A percentile compares a stretch with the other conserved stretches of the same genome.
Evolutionary conservation across 2,888 invertebrate genomes (phyloP).

Genomic region (Caenorhabditis imperialis): DNA sequence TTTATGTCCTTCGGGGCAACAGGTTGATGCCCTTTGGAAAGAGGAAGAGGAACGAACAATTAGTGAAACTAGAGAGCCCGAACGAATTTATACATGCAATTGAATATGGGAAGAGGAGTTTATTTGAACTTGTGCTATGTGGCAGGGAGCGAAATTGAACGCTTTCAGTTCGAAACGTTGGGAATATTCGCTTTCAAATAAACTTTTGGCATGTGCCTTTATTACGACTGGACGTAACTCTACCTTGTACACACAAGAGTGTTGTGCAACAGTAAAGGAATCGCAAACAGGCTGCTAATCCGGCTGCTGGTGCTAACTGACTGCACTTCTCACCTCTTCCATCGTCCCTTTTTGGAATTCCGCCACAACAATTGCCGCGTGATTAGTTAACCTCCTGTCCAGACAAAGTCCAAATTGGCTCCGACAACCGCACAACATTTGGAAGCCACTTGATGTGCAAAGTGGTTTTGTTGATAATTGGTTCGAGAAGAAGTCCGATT

Average conservation of each 20-base stretch:
- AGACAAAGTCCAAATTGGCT: constrained; percentile 21
- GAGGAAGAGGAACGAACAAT: constrained; percentile 8
- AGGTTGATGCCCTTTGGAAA: constrained; percentile 25
- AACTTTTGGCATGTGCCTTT: constrained; percentile 4
- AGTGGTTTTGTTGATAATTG: constrained; percentile 30
- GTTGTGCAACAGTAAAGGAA: not conserved
- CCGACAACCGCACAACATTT: constrained; percentile 17
- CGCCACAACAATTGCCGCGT: constrained; percentile 37
- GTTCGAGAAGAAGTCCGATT: constrained; percentile 13
- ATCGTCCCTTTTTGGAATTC: constrained; percentile 15
- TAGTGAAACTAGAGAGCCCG: no score
- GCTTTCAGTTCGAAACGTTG: no score
- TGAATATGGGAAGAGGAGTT: constrained; percentile 12
- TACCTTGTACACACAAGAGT: constrained; percentile 9
- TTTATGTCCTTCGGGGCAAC: constrained; percentile 32
- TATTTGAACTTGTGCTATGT: constrained; percentile 25
- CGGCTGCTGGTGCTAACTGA: constrained; percentile 5
- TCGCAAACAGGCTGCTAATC: constrained; percentile 12
- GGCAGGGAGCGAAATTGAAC: constrained; percentile 17
- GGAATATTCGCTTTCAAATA: constrained; percentile 22
- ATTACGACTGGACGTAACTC: no score
- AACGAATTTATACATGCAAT: constrained; percentile 20
- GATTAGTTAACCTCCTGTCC: constrained; percentile 8
- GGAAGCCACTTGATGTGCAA: constrained; percentile 42
- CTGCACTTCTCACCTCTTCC: constrained; percentile 14